These are phyloP conservation scores for Branchipolynoe longqiensis DNA, from an alignment of 2,888 invertebrate species.

Conservation along the genomic window DNA sequence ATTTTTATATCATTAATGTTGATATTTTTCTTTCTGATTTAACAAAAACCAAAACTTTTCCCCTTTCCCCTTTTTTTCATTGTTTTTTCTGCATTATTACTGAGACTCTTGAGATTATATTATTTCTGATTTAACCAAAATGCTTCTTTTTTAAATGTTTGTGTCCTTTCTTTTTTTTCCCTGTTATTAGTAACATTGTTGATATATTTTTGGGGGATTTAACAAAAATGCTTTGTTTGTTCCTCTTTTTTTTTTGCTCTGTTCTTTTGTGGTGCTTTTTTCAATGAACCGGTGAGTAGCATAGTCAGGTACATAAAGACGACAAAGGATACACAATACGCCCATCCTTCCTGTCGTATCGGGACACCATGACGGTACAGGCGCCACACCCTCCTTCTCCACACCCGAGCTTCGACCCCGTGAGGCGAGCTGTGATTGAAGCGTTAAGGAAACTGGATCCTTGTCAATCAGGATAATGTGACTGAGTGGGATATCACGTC, in stretches of 20 bases:
- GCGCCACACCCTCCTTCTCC: slow-evolving; percentile 97
- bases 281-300: too few species aligned
- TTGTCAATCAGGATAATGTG: background rate
- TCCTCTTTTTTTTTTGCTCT: too few species aligned
- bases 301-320: too few species aligned
- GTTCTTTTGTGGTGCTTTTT: too few species aligned
- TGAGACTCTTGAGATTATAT: too few species aligned
- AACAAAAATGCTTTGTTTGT: too few species aligned
- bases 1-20: too few species aligned
- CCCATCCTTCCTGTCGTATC: slow-evolving; percentile 85
- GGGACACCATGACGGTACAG: slow-evolving; percentile 95
- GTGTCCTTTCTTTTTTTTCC: too few species aligned
- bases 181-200: too few species aligned
- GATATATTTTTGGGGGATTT: too few species aligned
- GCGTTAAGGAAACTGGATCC: background rate
- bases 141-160: too few species aligned
- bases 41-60: background rate
- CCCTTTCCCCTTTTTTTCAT: background rate
- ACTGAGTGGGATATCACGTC: background rate
- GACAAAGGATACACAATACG: slow-evolving; percentile 75
- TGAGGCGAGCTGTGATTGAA: slow-evolving; percentile 82
- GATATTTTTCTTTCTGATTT: background rate
- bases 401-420: slow-evolving; percentile 96
- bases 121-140: too few species aligned
- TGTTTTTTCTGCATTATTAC: background rate